These are phyloP conservation scores for Calosoma granatense DNA, from an alignment of 1,140 invertebrate genomes.

Conservation along the genomic window DNA sequence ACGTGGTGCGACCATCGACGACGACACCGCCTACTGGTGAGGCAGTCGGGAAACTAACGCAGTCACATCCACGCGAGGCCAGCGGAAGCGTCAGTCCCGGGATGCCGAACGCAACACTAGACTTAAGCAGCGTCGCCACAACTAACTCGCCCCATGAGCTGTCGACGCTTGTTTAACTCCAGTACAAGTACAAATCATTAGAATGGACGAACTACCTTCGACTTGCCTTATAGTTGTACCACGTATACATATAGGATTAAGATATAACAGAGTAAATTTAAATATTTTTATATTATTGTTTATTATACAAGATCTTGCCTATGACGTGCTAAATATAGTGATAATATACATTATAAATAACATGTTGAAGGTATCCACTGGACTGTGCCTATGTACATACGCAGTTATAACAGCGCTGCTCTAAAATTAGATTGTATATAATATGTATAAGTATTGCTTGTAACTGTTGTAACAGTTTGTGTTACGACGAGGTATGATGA, in stretches of 20 bases:
- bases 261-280: constrained; percentile 4
- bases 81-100: constrained; percentile 53
- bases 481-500: constrained; percentile 39
- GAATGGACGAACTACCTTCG: no score
- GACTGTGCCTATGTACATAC: no score
- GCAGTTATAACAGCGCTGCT: no score
- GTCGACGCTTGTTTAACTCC: constrained; percentile 49
- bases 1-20: constrained; percentile 36
- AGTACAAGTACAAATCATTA: neutral
- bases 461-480: no score
- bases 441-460: no score
- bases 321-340: neutral
- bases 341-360: neutral
- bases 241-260: neutral
- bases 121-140: constrained; percentile 53
- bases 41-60: constrained; percentile 29
- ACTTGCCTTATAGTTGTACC: neutral
- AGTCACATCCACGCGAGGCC: constrained; percentile 38
- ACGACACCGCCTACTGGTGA: constrained; percentile 40
- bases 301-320: neutral
- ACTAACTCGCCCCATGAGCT: constrained; percentile 56
- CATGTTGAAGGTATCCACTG: neutral
- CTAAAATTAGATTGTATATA: no score
- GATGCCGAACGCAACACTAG: constrained; percentile 47
- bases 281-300: constrained; percentile 2